Evolutionary conservation across 2,113 vertebrate species (phyloP).

Genomic region (Corythaeola cristata): DNA sequence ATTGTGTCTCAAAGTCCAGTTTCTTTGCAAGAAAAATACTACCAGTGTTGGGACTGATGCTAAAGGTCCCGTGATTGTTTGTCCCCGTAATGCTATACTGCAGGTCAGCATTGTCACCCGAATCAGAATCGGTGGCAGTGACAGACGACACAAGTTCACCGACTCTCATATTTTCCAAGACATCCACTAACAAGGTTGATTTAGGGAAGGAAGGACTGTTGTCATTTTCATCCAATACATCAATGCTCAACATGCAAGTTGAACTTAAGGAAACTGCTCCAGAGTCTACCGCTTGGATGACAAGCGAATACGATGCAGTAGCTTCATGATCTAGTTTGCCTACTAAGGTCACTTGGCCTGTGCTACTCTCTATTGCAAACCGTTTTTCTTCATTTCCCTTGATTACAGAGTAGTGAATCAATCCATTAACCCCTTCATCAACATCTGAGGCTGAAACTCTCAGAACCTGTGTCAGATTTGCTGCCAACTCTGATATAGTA

Average conservation of each 20-base stretch:
- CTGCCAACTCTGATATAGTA: conserved; percentile 90
- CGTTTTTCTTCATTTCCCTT: conserved; percentile 92
- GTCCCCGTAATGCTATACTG: conserved; percentile 91
- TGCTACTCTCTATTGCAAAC: conserved; percentile 85
- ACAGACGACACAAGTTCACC: conserved; percentile 94
- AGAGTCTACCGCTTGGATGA: conserved; percentile 89
- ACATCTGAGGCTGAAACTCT: conserved; percentile 94
- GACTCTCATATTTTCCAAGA: conserved; percentile 94
- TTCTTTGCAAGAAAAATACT: conserved; percentile 94
- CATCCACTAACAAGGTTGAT: conserved; percentile 86
- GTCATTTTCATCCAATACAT: conserved; percentile 95
- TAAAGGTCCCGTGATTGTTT: conserved; percentile 94
- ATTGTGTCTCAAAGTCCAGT: conserved; percentile 94
- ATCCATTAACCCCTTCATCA: conserved; percentile 91
- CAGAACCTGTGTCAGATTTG: conserved; percentile 90
- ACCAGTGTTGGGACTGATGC: conserved; percentile 94
- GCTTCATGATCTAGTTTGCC: conserved; percentile 93
- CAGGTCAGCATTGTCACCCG: conserved; percentile 92
- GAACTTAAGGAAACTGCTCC: conserved; percentile 83
- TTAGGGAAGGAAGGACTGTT: conserved; percentile 93
- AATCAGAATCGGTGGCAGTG: conserved; percentile 91
- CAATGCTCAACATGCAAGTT: conserved; percentile 88
- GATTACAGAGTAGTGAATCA: conserved; percentile 85
- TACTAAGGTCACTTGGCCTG: conserved; percentile 91
- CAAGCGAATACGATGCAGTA: conserved; percentile 86